Evolutionary conservation across 1,140 invertebrate genomes (phyloP), one percentile per base, ranked within the genome.

Genomic region (Belonocnema kinseyi): DNA sequence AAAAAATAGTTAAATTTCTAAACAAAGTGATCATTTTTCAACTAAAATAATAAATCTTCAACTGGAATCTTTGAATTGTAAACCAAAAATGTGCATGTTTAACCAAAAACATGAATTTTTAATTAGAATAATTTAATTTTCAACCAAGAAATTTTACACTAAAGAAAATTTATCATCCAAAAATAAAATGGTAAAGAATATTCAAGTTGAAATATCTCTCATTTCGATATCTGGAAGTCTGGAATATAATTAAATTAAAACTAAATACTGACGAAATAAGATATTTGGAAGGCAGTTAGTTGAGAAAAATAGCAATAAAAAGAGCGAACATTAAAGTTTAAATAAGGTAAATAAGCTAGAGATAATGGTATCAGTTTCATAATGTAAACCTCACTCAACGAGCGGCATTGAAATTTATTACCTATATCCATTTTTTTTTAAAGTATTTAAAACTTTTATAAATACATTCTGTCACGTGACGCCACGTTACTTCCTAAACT

Each of bases 301-400:
- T 16, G 50, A 75, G 66, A 46, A 16, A 50, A 40, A 12, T 51
- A 33, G 7, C 17, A 52, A 81, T 14, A 17, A 50, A 78, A 74
- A 21, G 8, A 17, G 46, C 46, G 13, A 16, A 26, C 17, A 17
- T 11, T 51, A 75, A 13, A 33, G 16, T 56, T 19, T 14, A 73
- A 72, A 52, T 66, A 66, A 73, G 73, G 74, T 73, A 77, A 80
- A 77, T 58, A 70, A 81, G 52, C 50, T n/a, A 80, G 79, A 66
- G 72, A 76, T 54, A 72, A 71, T 72, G 50, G 17, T 56, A 72
- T 76, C 71, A 52, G 33, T 76, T 40, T 54, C 53, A 76, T 72
- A 72, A 54, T 52, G 26, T 66, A 61, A 61, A 26, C 33, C 61
- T 46, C 33, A 66, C 13, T 66, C 33, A 33, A 66, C 21, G n/a